These are phyloP conservation scores for Carettochelys insculpta DNA, from an alignment of 2,113 vertebrate genomes.

Conservation along the genomic window DNA sequence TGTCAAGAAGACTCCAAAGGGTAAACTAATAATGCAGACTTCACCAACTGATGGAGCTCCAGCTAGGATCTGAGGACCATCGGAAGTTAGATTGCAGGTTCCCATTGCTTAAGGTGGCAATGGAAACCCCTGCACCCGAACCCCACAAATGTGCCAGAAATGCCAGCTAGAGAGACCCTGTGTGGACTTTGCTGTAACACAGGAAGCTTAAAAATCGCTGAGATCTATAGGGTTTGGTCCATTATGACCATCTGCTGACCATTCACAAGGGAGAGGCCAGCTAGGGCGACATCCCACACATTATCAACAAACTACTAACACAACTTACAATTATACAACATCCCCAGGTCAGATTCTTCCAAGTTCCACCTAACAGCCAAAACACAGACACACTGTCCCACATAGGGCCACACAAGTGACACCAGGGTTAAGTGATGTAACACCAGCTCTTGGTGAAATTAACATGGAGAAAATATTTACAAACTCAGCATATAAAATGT, in stretches of 20 bases:
- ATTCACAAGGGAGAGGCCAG: neutral
- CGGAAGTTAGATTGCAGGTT: neutral
- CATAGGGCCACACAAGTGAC: too few species aligned
- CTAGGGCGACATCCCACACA: neutral
- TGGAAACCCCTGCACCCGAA: neutral
- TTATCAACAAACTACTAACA: neutral
- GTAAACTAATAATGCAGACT: neutral
- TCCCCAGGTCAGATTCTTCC: neutral
- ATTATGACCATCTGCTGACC: neutral
- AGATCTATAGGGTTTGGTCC: neutral
- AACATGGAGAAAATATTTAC: neutral
- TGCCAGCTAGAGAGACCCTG: neutral
- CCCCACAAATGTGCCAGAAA: neutral
- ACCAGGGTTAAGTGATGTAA: too few species aligned
- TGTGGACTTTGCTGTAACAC: neutral
- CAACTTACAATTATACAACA: accelerated
- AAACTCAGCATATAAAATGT: neutral
- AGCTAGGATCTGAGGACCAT: accelerated
- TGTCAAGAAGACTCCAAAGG: neutral
- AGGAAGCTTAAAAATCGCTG: neutral
- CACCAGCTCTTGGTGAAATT: neutral
- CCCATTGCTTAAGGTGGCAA: too few species aligned
- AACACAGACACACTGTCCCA: too few species aligned
- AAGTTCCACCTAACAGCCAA: too few species aligned
- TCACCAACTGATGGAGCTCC: neutral